phyloP scores from a whole-genome alignment of 2,113 vertebrate species.

The Brachyhypopomus occidentalis region DNA sequence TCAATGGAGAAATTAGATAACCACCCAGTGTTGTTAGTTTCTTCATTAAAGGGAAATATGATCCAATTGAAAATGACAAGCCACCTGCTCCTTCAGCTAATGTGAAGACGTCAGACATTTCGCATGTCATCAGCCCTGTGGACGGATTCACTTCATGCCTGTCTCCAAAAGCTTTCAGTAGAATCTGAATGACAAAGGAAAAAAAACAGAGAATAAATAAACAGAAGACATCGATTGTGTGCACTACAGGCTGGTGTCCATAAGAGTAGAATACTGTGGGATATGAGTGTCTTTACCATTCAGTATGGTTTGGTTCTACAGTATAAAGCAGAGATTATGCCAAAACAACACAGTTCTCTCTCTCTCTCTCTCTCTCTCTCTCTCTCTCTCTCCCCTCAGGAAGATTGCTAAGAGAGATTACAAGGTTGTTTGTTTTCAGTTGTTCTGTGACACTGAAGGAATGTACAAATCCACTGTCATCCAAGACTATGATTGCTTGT shows the following conservation, averaged over 20 bases:
- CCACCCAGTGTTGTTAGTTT: background rate
- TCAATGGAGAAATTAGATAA: background rate
- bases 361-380: background rate
- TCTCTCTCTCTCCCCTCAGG: background rate
- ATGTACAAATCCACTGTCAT: constrained; percentile 31
- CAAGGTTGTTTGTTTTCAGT: constrained; percentile 31
- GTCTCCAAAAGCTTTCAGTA: too few relatives aligned
- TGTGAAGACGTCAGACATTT: background rate
- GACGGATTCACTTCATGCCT: background rate
- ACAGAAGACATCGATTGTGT: background rate
- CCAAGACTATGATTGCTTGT: background rate
- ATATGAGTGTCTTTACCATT: background rate
- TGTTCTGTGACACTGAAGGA: constrained; percentile 22
- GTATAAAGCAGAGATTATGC: background rate
- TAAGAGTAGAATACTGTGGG: background rate
- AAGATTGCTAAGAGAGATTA: constrained; percentile 45
- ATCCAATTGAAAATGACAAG: background rate
- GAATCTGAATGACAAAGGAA: background rate
- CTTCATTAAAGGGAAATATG: background rate
- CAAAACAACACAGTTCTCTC: background rate
- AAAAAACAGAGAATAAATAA: too few relatives aligned
- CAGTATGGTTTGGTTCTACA: background rate
- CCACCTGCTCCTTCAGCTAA: constrained; percentile 10
- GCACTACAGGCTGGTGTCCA: background rate
- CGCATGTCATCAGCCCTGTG: background rate